These are phyloP conservation scores for Phodopus roborovskii DNA, from an alignment of 2,113 vertebrate genomes.

Conservation along the genomic window DNA sequence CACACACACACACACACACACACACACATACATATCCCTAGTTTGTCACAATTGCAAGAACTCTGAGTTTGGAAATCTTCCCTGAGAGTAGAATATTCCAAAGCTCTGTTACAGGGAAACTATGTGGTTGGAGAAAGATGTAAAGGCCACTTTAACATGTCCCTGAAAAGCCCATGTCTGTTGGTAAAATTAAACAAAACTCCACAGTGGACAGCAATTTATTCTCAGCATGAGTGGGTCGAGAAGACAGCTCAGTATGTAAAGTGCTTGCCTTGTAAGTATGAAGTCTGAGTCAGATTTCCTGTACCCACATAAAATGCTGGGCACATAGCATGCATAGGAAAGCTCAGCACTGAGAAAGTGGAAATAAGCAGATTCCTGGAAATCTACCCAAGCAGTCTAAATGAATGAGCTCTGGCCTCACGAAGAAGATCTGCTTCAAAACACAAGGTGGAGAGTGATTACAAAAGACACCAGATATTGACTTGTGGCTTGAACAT, in stretches of 20 bases:
- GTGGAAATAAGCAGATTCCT: neutral
- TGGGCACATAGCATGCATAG: too few relatives aligned
- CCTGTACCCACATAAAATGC: neutral
- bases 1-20: too few relatives aligned
- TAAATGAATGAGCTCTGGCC: neutral
- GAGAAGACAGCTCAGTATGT: neutral
- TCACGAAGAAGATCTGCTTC: neutral
- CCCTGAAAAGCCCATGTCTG: neutral
- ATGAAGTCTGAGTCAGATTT: neutral
- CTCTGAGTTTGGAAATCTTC: slow-evolving; percentile 15
- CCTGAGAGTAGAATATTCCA: neutral
- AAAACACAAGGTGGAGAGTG: neutral
- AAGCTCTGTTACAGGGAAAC: neutral
- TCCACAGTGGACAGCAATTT: neutral
- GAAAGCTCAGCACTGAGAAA: neutral
- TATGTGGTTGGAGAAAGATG: neutral
- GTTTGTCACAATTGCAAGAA: neutral
- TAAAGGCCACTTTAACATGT: neutral
- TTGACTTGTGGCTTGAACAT: neutral
- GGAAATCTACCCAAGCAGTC: neutral
- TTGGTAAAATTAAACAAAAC: neutral
- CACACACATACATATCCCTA: neutral
- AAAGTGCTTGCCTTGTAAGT: neutral
- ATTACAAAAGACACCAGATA: neutral
- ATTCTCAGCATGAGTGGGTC: neutral